Evolutionary conservation across 2,888 invertebrate species (phyloP).

Genomic region (Dicycla oo): DNA sequence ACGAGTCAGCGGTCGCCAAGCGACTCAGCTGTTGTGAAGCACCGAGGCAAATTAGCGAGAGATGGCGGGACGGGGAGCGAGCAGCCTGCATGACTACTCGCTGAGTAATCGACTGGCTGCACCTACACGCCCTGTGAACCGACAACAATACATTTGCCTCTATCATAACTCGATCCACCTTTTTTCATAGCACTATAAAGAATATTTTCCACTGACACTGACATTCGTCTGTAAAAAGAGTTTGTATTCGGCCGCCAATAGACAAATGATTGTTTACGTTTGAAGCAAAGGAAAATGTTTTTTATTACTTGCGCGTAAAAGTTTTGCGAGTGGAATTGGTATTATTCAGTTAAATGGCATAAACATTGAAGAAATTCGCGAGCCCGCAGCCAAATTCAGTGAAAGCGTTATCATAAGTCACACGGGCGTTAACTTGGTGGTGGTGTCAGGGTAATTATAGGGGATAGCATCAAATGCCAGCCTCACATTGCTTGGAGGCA

Average conservation of each 20-base stretch:
- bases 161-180: conserved; percentile 39
- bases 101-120: conserved; percentile 85
- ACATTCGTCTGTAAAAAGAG: conserved; percentile 33
- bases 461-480: conserved; percentile 53
- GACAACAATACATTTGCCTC: conserved; percentile 55
- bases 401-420: conserved; percentile 73
- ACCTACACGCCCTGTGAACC: conserved; percentile 80
- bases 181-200: conserved; percentile 40
- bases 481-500: conserved; percentile 27
- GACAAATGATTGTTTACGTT: conserved; percentile 57
- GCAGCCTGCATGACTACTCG: conserved; percentile 83
- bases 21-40: conserved; percentile 79
- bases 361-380: conserved; percentile 63
- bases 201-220: conserved; percentile 36
- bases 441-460: conserved; percentile 48
- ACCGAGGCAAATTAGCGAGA: conserved; percentile 74
- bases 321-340: conserved; percentile 20
- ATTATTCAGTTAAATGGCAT: conserved; percentile 28
- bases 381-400: conserved; percentile 70
- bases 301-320: conserved; percentile 51
- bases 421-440: conserved; percentile 52
- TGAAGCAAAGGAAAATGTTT: conserved; percentile 56
- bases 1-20: conserved; percentile 84
- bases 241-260: conserved; percentile 44
- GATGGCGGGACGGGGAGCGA: conserved; percentile 74